Conservation (phyloP, 2,888 invertebrate species). For the Portevinia maculata region DNA sequence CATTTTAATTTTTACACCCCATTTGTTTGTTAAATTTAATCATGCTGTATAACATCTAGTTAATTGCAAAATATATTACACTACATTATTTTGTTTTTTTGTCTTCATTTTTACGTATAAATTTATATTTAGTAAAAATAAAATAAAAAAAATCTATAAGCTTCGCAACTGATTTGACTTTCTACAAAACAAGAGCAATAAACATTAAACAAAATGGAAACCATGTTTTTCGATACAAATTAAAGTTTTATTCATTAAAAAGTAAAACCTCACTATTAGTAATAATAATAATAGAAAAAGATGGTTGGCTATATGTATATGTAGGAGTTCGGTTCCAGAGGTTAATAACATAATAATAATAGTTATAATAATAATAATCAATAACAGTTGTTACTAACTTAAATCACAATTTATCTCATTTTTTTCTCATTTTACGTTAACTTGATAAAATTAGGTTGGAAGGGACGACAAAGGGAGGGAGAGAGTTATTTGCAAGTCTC, state of each 20-base stretch:
- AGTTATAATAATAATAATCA: slow-evolving; percentile 62
- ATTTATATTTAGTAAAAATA: background rate
- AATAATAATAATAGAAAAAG: slow-evolving; percentile 47
- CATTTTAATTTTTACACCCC: slow-evolving; percentile 13
- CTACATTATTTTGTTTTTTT: background rate
- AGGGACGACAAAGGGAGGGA: slow-evolving; percentile 36
- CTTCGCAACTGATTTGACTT: background rate
- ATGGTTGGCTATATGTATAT: slow-evolving; percentile 23
- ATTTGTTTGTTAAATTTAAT: background rate
- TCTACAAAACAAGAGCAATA: background rate
- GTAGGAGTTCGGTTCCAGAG: slow-evolving; percentile 31
- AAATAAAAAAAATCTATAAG: background rate
- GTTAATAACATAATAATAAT: slow-evolving; percentile 56
- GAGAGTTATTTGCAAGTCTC: background rate
- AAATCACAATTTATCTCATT: slow-evolving; percentile 72
- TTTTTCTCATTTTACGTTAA: slow-evolving; percentile 56
- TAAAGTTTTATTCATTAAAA: slow-evolving; percentile 59
- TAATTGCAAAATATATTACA: slow-evolving; percentile 34
- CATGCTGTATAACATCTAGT: slow-evolving; percentile 30
- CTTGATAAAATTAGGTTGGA: slow-evolving; percentile 44
- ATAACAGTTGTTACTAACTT: slow-evolving; percentile 72
- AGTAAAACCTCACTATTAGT: slow-evolving; percentile 54
- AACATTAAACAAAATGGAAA: slow-evolving; percentile 11
- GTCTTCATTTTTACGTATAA: slow-evolving; percentile 10
- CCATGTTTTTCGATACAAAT: slow-evolving; percentile 38